Evolutionary conservation across 1,140 invertebrate genomes (phyloP), one percentile per base, ranked within the genome.

Genomic region (Drosophila bifasciata): DNA sequence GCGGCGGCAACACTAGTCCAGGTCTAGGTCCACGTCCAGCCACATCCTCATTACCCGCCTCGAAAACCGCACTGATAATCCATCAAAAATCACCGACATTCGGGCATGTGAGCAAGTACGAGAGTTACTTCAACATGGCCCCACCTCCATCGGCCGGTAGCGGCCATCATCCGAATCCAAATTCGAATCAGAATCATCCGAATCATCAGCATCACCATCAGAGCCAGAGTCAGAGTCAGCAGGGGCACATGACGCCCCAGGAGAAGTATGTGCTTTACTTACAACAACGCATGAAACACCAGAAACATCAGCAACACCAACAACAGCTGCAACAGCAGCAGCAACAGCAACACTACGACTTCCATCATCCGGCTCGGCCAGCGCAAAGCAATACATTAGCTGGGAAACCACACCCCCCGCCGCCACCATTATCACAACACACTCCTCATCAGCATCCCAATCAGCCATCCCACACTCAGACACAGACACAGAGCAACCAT

Each of bases 231-330:
- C 71, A 55, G n/a, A n/a, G n/a, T n/a, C n/a, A n/a, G n/a, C n/a
- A n/a, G 32, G 61, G 56, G 11, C 78, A 76, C 28, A 48, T 91
- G 81, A 91, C 90, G 53, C 90, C 90, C 16, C 90, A 91, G 77
- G 80, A 91, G 67, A 90, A 90, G 52, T 91, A 91, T 63, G 90
- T 91, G 57, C 70, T 79, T 48, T 91, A 91, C 69, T 90, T 91
- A 58, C 84, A 90, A 46, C 88, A 91, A 70, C 90, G 89, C 52
- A 78, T 90, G 76, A 88, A 79, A 59, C 76, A 78, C 56, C 84
- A 91, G 16, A 76, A 81, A 17, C 86, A 91, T 36, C 81, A 78
- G 28, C 84, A 90, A 17, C 71, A 77, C n/a, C 74, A 83, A 19
- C 73, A 88, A 15, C 78, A 74, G 19, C 73, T 50, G 17, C 68